Evolutionary conservation across 2,113 vertebrate genomes (phyloP).

Genomic region (Hystrix brachyura): DNA sequence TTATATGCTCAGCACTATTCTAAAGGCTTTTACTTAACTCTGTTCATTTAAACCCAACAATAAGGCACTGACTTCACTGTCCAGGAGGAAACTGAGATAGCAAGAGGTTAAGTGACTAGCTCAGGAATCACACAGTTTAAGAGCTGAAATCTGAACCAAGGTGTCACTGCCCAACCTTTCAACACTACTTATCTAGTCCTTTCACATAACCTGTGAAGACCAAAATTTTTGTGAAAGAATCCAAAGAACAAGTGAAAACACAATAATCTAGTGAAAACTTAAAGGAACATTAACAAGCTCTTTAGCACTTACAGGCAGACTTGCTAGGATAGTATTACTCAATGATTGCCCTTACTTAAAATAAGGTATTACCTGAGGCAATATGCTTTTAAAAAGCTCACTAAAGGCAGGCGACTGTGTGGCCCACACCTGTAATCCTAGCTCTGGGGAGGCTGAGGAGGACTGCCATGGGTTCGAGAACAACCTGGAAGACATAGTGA

Average conservation of each 20-base stretch:
- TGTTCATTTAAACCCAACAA: conserved; percentile 22
- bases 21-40: conserved; percentile 60
- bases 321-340: conserved; percentile 20
- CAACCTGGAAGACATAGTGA: background rate
- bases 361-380: conserved; percentile 37
- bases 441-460: background rate
- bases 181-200: conserved; percentile 1
- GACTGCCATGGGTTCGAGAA: background rate
- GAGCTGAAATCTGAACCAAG: conserved; percentile 67
- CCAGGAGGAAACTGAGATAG: conserved; percentile 53
- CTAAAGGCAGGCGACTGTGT: background rate
- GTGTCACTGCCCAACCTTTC: conserved; percentile 39
- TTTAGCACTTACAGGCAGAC: conserved; percentile 21
- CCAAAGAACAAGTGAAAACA: conserved; percentile 44
- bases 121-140: background rate
- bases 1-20: background rate
- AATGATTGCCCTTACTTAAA: conserved; percentile 41
- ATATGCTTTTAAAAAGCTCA: conserved; percentile 13
- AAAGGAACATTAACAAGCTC: background rate
- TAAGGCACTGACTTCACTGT: background rate
- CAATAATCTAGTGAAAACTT: conserved; percentile 20
- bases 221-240: conserved; percentile 34
- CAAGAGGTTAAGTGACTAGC: conserved; percentile 33
- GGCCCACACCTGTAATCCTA: background rate
- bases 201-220: conserved; percentile 38